Conservation (phyloP, 2,888 invertebrate species). For the Mamestra brassicae region DNA sequence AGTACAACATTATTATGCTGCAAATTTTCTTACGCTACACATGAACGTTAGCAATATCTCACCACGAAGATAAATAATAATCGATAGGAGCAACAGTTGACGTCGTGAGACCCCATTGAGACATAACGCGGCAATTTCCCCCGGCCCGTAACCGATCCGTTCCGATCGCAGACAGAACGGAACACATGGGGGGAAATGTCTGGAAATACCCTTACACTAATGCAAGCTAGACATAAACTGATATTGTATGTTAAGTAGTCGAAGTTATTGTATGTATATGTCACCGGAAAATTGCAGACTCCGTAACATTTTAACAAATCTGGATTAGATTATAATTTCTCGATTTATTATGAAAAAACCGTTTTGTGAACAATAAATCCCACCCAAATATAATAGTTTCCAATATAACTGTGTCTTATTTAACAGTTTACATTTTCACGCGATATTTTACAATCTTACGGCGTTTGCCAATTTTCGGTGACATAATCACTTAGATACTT, state of each 20-base stretch:
- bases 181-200: conserved; percentile 65
- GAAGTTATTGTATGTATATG: too few relatives aligned
- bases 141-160: conserved; percentile 68
- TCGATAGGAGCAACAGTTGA: conserved; percentile 79
- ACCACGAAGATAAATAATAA: conserved; percentile 61
- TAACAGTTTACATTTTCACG: too few relatives aligned
- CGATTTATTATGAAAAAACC: too few relatives aligned
- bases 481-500: too few relatives aligned
- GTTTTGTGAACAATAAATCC: too few relatives aligned
- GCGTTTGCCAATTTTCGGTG: too few relatives aligned
- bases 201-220: conserved; percentile 47
- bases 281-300: too few relatives aligned
- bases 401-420: too few relatives aligned
- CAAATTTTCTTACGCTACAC: neutral
- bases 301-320: too few relatives aligned
- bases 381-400: too few relatives aligned
- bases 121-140: conserved; percentile 80
- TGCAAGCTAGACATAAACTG: neutral
- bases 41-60: conserved; percentile 27
- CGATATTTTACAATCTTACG: too few relatives aligned
- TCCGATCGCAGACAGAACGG: conserved; percentile 61
- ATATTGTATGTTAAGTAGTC: neutral
- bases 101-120: conserved; percentile 77
- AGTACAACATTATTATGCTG: neutral
- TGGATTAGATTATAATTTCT: too few relatives aligned